Conservation (phyloP, 2,888 invertebrate species). For the Nymphalis polychloros region DNA sequence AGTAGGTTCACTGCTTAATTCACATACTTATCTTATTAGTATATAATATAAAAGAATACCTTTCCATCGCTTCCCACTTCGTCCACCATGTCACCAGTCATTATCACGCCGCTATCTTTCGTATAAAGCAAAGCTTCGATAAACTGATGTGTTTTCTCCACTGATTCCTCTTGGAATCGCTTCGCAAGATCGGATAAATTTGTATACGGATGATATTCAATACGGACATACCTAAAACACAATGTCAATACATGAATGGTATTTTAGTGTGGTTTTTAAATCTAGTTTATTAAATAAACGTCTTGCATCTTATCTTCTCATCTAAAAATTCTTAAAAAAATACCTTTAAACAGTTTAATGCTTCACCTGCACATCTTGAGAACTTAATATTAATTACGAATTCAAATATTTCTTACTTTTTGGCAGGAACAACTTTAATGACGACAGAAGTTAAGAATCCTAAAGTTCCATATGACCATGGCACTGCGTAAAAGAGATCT, state of each 20-base stretch:
- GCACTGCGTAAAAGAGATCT: conserved; percentile 88
- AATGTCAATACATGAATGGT: too few species aligned
- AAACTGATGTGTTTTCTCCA: conserved; percentile 84
- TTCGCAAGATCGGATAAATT: conserved; percentile 76
- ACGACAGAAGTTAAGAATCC: conserved; percentile 90
- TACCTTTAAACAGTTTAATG: too few species aligned
- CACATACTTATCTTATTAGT: too few species aligned
- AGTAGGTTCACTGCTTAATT: too few species aligned
- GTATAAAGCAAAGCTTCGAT: conserved; percentile 87
- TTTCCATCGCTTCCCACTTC: conserved; percentile 79
- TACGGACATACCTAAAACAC: conserved; percentile 78
- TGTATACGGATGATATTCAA: conserved; percentile 85
- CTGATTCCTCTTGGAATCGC: conserved; percentile 76
- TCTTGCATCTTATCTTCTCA: too few species aligned
- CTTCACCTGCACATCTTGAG: too few species aligned
- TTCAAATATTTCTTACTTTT: conserved; percentile 69
- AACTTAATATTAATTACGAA: conserved; percentile 3
- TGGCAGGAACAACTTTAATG: conserved; percentile 87
- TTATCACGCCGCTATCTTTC: conserved; percentile 86
- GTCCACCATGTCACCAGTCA: conserved; percentile 87
- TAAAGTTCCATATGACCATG: conserved; percentile 93
- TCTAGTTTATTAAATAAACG: too few species aligned
- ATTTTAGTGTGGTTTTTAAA: too few species aligned
- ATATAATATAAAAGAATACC: conserved; percentile 59
- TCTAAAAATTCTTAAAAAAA: too few species aligned